Evolutionary conservation across 2,888 invertebrate genomes (phyloP).

Genomic region (Metopia argyrocephala): DNA sequence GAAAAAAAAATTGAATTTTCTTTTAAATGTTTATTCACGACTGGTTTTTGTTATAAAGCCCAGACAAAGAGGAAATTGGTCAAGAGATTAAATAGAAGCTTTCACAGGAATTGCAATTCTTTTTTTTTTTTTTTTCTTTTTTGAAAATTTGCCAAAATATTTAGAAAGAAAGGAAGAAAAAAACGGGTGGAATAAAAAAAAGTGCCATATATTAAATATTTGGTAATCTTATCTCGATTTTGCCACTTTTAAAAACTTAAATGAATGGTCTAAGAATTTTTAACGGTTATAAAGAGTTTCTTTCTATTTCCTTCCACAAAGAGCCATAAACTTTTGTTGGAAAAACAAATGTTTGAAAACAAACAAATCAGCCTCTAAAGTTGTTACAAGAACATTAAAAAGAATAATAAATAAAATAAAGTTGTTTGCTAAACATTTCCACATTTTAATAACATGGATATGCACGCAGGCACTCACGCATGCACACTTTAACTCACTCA

Average conservation of each 20-base stretch:
- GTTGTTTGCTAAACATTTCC: conserved; percentile 48
- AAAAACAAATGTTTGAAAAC: too few species aligned
- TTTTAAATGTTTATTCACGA: too few species aligned
- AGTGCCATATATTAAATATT: neutral
- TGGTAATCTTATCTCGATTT: neutral
- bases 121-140: too few species aligned
- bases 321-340: too few species aligned
- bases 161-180: too few species aligned
- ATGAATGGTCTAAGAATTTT: neutral
- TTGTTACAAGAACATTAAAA: neutral
- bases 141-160: too few species aligned
- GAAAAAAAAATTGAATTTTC: neutral
- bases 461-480: neutral
- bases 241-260: too few species aligned
- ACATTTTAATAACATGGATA: conserved; percentile 52
- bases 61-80: too few species aligned
- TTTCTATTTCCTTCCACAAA: neutral
- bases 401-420: neutral
- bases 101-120: too few species aligned
- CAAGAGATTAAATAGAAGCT: too few species aligned
- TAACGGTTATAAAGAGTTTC: neutral
- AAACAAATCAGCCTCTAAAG: neutral
- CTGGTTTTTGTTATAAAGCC: too few species aligned
- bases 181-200: too few species aligned
- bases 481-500: conserved; percentile 54